Base-by-base conservation (phyloP, 2,113 vertebrate species). In the Calypte anna region DNA sequence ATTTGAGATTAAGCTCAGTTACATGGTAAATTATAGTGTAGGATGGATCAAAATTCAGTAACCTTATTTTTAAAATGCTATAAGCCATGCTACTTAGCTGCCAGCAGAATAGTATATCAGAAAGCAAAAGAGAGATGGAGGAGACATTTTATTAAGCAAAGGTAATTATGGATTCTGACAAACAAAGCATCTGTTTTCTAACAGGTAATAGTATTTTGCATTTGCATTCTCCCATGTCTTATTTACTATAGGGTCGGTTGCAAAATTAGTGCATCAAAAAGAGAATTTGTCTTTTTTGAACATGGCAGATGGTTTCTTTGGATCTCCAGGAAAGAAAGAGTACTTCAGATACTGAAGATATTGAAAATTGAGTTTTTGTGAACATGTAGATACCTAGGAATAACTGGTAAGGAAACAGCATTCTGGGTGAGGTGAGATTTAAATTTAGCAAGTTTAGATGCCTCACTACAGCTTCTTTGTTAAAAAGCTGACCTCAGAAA, bases 1-100 rank as follows among this genome's bases (percentile, higher is more conserved):
- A 75, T 87, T 91, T 93, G 74, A 95, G 94, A 95, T 91, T 72
- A 63, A 89, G 43, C 61, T 31, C 90, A 94, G 61, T 88, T 68
- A 70, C 54, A 64, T 40, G n/a, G 50, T 58, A 82, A 93, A 78
- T 91, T 87, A 81, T 31, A 68, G 18, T 68, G 38, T 74, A 74
- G 66, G 75, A 92, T 57, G 66, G 30, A 66, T 92, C 57, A 92
- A 77, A 69, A 70, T 66, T 59, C 51, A 55, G 33, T 92, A 79
- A 63, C 67, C 16, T 28, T 84, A 68, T 90, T 94, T 91, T 88
- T 74, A 88, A 77, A 38, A 86, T 70, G 12, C 33, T 43, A 14
- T 82, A 79, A 87, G 48, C 30, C 23, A 53, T 57, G 59, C 48
- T 82, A 31, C 36, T 93, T 90, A 90, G 69, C 80, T 82, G 78